A percentile compares a stretch with the other conserved stretches of the same genome.
phyloP scores from a whole-genome alignment of 1,140 invertebrate species.

The Cotesia glomerata region DNA sequence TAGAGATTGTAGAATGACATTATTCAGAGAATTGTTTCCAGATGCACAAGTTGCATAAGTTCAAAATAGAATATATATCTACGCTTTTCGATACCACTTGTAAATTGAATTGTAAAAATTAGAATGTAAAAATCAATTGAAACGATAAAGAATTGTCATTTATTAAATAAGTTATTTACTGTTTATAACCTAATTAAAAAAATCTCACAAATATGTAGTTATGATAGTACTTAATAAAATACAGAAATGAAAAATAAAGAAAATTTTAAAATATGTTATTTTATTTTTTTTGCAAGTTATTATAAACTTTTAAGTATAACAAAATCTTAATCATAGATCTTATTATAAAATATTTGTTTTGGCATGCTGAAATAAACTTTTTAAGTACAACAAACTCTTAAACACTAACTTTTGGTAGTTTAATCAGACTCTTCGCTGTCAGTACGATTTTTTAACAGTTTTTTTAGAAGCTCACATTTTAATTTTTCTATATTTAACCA shows the following conservation, averaged over 20 bases:
- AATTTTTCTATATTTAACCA: background rate
- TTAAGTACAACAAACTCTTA: background rate
- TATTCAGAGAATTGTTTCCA: slow-evolving; percentile 1
- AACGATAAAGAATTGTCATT: background rate
- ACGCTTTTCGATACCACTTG: background rate
- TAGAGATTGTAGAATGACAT: background rate
- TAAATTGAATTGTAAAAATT: background rate
- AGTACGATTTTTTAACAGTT: background rate
- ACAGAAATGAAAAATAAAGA: background rate
- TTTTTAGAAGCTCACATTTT: background rate
- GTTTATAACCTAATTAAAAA: background rate
- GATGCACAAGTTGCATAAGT: background rate
- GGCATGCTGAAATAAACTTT: background rate
- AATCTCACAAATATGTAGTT: background rate
- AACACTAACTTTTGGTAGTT: background rate
- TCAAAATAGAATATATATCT: background rate
- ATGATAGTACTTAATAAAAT: background rate
- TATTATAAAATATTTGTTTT: background rate
- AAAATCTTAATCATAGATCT: background rate
- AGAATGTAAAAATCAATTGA: background rate
- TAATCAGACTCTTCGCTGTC: background rate
- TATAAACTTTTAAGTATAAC: background rate
- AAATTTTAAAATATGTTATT: background rate
- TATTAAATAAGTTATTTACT: background rate
- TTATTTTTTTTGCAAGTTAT: background rate